Evolutionary conservation across 2,113 vertebrate species (phyloP).

Genomic region (Zosterops borbonicus): DNA sequence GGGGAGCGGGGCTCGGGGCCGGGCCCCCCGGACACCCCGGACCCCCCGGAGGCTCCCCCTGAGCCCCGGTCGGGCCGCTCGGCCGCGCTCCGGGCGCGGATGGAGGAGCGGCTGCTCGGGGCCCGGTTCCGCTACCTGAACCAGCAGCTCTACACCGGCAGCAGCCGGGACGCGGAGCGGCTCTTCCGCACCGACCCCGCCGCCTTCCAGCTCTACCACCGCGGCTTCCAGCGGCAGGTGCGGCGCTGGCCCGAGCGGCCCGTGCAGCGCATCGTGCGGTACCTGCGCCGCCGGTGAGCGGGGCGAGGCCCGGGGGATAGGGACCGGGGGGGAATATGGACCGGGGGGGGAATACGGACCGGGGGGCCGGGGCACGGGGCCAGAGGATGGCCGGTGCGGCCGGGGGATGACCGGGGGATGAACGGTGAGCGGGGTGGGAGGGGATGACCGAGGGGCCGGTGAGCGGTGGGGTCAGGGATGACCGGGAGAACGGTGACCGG

Average conservation of each 20-base stretch:
- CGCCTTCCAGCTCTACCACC: constrained; percentile 86
- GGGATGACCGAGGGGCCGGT: too few species aligned
- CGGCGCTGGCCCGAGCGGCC: constrained; percentile 87
- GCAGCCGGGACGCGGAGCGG: constrained; percentile 78
- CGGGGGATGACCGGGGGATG: too few species aligned
- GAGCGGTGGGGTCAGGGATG: too few species aligned
- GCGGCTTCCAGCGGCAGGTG: constrained; percentile 86
- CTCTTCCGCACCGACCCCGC: constrained; percentile 85
- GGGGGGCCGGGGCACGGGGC: background rate
- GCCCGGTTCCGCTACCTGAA: constrained; percentile 92
- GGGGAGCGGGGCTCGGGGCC: too few species aligned
- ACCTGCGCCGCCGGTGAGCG: constrained; percentile 82
- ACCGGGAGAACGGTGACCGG: too few species aligned
- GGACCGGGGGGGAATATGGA: rapidly evolving
- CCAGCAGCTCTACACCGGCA: constrained; percentile 83
- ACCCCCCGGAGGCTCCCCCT: too few species aligned
- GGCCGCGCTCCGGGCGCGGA: background rate
- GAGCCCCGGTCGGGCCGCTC: background rate
- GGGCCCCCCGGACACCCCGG: too few species aligned
- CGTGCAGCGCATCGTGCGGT: constrained; percentile 79
- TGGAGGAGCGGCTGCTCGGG: constrained; percentile 83
- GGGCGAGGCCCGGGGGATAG: background rate
- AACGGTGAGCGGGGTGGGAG: background rate
- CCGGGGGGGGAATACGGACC: too few species aligned
- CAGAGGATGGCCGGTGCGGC: too few species aligned